Conservation (phyloP, 2,888 invertebrate genomes). For the Shargacucullia verbasci region DNA sequence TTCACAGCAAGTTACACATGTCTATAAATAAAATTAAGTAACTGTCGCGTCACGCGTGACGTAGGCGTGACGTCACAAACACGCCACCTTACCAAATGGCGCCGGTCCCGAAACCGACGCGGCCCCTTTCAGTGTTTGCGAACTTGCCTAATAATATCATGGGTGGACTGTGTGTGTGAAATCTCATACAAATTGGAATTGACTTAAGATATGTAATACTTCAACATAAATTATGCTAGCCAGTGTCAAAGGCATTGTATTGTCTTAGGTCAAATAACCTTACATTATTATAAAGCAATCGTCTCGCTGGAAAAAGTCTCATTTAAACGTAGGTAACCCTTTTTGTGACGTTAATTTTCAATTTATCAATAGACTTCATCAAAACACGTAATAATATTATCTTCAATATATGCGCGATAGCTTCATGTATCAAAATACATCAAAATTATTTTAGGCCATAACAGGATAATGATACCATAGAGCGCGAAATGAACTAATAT, state of each 20-base stretch:
- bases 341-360: constrained; percentile 28
- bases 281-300: too few relatives aligned
- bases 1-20: not conserved
- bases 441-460: constrained; percentile 32
- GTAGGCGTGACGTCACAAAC: constrained; percentile 43
- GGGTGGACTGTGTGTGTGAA: constrained; percentile 35
- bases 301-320: too few relatives aligned
- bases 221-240: constrained; percentile 18
- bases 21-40: not conserved
- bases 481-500: too few relatives aligned
- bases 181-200: constrained; percentile 36
- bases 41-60: constrained; percentile 12
- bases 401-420: constrained; percentile 9
- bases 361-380: constrained; percentile 4
- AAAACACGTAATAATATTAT: constrained; percentile 1
- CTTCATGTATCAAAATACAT: not conserved
- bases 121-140: constrained; percentile 50
- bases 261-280: too few relatives aligned
- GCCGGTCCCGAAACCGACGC: constrained; percentile 56
- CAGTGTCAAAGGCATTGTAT: too few relatives aligned
- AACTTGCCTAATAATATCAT: constrained; percentile 47
- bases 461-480: constrained; percentile 1
- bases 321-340: too few relatives aligned
- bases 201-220: constrained; percentile 52
- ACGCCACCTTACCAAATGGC: constrained; percentile 50